Conservation (phyloP, 1,140 invertebrate genomes). For the Meloidogyne floridensis region DNA sequence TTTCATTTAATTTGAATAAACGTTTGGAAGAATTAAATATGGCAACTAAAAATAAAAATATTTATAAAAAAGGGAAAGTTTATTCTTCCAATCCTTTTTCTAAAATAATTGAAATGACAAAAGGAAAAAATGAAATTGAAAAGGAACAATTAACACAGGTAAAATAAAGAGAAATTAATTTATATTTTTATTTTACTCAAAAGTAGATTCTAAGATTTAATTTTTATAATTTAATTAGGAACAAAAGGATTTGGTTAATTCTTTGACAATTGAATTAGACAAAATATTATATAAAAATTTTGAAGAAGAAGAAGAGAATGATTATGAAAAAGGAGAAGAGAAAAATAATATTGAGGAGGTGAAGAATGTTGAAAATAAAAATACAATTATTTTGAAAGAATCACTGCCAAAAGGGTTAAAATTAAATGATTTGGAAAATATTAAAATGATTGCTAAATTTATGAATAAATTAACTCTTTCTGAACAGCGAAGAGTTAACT, state of each 20-base stretch:
- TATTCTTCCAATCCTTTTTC: background rate
- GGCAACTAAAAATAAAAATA: background rate
- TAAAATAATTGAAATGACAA: background rate
- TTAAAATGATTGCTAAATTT: background rate
- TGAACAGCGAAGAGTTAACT: background rate
- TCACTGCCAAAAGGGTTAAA: background rate
- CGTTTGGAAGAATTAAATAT: background rate
- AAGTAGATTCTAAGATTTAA: no score
- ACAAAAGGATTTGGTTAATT: background rate
- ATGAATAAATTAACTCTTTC: background rate
- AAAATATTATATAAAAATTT: background rate
- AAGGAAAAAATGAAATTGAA: conserved; percentile 5
- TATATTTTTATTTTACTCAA: background rate
- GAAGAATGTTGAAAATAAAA: background rate
- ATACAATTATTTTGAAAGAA: background rate
- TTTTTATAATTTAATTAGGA: background rate
- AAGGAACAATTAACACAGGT: background rate
- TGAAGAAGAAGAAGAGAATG: background rate
- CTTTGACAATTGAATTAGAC: background rate
- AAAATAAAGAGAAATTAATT: background rate
- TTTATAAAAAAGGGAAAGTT: background rate
- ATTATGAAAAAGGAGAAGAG: background rate
- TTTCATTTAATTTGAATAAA: background rate
- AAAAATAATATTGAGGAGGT: background rate
- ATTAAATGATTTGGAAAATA: conserved; percentile 5